These are phyloP conservation scores for Ceyx margarethae DNA, from an alignment of 2,113 vertebrate species.

Conservation along the genomic window DNA sequence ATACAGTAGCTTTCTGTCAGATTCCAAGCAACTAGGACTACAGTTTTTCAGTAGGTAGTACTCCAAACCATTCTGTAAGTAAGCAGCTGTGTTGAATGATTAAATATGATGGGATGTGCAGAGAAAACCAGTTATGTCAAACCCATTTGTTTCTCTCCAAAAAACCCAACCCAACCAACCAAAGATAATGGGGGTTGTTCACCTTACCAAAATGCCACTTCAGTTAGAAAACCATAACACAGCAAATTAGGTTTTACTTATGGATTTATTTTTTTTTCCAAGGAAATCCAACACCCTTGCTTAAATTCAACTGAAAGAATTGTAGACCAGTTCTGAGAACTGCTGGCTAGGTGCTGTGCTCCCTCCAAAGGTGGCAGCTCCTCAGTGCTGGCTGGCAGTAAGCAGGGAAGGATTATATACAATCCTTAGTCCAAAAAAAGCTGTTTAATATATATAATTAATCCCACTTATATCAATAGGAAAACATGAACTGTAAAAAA, in stretches of 20 bases:
- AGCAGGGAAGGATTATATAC: neutral
- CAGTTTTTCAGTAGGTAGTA: neutral
- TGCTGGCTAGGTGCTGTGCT: neutral
- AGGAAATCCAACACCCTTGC: neutral
- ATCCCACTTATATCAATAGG: neutral
- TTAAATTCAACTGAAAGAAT: neutral
- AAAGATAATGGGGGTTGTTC: neutral
- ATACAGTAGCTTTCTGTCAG: neutral
- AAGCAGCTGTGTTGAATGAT: neutral
- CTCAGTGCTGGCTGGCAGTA: neutral
- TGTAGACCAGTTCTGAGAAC: neutral
- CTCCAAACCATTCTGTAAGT: neutral
- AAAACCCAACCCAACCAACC: neutral
- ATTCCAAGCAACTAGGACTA: neutral
- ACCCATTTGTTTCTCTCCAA: neutral
- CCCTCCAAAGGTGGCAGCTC: neutral
- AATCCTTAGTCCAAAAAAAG: neutral
- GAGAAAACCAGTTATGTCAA: constrained; percentile 17
- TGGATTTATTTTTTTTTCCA: neutral
- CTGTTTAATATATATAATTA: neutral
- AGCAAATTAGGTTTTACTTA: neutral
- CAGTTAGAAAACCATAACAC: neutral
- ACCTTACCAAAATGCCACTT: constrained; percentile 12
- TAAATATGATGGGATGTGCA: neutral
- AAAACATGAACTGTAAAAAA: neutral